Evolutionary conservation across 1,140 invertebrate genomes (phyloP), one percentile per base, ranked within the genome.

Genomic region (Marisa cornuarietis): DNA sequence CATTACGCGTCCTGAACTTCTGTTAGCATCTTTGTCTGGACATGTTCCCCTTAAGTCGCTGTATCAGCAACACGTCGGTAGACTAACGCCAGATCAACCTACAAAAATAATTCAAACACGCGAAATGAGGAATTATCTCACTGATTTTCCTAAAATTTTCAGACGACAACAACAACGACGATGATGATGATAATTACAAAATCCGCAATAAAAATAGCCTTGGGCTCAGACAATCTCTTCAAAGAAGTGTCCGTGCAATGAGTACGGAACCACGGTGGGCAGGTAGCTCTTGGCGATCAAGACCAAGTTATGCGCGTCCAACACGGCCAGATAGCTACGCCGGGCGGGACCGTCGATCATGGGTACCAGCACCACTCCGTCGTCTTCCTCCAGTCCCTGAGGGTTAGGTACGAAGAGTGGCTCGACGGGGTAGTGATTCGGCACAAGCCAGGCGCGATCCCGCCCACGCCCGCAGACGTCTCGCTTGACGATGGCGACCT

Each of bases 241-340:
- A 72, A 90, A 88, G 78, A 88, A 88, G 74, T 83, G 73, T 42
- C 89, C 89, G 81, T 90, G 89, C 13, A 90, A 73, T 58, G 84
- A 85, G 72, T 85, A 89, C 20, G 89, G 89, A 14, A 89, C 78
- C 14, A 82, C 42, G 4, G 84, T 87, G 14, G 89, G 88, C 63
- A 88, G 69, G 58, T 83, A 79, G 2, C 86, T 85, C 24, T 62
- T 73, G 65, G 81, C 85, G 10, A 86, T 79, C 13, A 84, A 63
- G 6, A 69, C 80, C 83, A 90, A 83, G 11, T 83, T 84, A 54
- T 76, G 79, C 10, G 89, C 85, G 75, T 89, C 86, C 24, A 90
- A 71, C 16, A 89, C 81, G 14, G 84, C 82, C 42, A 90, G 63
- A 63, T 88, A 89, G 42, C 79, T 83, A 63, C 63, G 77, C 31